phyloP scores from a whole-genome alignment of 35 echinoderm and acorn worm species.

The Eucidaris tribuloides region DNA sequence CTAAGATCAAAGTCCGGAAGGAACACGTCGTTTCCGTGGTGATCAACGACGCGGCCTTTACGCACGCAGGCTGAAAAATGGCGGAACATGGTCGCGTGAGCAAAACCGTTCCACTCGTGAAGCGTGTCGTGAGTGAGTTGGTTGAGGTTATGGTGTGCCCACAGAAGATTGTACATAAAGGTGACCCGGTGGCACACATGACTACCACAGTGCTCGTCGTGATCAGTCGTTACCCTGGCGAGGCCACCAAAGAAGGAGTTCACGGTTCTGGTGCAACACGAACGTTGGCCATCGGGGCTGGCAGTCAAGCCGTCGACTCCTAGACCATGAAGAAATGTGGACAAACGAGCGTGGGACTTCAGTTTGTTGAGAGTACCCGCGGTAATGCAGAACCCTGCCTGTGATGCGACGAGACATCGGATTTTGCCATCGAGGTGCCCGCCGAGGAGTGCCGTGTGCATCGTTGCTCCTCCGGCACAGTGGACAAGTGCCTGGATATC shows the following conservation, averaged over 20 bases:
- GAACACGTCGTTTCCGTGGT: constrained; percentile 47
- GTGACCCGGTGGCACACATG: constrained; percentile 67
- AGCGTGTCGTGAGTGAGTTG: constrained; percentile 62
- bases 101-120: constrained; percentile 59
- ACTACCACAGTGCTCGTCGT: constrained; percentile 61
- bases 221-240: constrained; percentile 38
- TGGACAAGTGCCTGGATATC: constrained; percentile 57
- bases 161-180: constrained; percentile 63
- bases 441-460: constrained; percentile 19
- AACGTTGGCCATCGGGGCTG: not conserved
- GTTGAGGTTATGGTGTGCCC: constrained; percentile 60
- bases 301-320: constrained; percentile 57
- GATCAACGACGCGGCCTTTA: constrained; percentile 54
- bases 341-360: constrained; percentile 40
- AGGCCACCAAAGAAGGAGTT: constrained; percentile 31
- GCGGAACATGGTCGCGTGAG: constrained; percentile 26
- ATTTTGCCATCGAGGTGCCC: constrained; percentile 57
- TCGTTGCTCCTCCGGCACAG: constrained; percentile 56
- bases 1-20: constrained; percentile 38
- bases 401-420: constrained; percentile 49
- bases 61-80: constrained; percentile 45
- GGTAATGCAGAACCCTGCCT: constrained; percentile 50
- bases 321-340: constrained; percentile 56
- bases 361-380: constrained; percentile 47
- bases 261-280: constrained; percentile 41